Base-by-base conservation (phyloP, 1,140 invertebrate species). In the Trypoxylus dichotomus region DNA sequence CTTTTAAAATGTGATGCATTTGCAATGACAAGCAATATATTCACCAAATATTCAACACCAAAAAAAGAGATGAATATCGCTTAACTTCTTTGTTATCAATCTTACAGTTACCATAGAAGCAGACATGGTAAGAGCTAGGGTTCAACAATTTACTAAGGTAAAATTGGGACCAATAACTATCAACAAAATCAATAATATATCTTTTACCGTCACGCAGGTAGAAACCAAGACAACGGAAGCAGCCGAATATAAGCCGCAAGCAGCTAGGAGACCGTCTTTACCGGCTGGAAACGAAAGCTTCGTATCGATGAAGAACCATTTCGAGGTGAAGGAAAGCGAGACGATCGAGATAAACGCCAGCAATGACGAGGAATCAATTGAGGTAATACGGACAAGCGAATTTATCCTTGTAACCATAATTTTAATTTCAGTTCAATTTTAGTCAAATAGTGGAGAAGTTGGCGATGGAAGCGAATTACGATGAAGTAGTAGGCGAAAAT, bases 341-440 rank as follows among this genome's bases (percentile, higher is more conserved):
- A 27, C 19, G 0, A 11, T 27, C 24, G 60, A 63, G 3, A 0
- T 25, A 24, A 27, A 10, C 6, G 25, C 21, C 3, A 27, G 60
- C 60, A 19, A 63, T 24, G 60, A 63, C 1, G 60, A 24, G 3
- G 60, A 27, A 5, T n/a, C 13, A 47, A n/a, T 63, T 63, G 60
- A 63, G 60, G 60, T 21, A 63, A 63, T 21, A 7, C 10, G 0
- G 19, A 24, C 19, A 24, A 3, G 15, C 7, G 10, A 19, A 13
- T 47, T 47, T n/a, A 47, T 47, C 43, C 13, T 47, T 21, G 60
- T 27, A 63, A 63, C 8, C 60, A 24, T 27, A 63, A 63, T 21
- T 63, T 21, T 63, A 63, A 63, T 63, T 63, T 63, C 60, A 63
- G 60, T 27, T 27, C 60, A 63, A 63, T 63, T 63, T 63, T 27